Evolutionary conservation across 2,797 vertebrate genomes (phyloP).

Genomic region (Echiichthys vipera): DNA sequence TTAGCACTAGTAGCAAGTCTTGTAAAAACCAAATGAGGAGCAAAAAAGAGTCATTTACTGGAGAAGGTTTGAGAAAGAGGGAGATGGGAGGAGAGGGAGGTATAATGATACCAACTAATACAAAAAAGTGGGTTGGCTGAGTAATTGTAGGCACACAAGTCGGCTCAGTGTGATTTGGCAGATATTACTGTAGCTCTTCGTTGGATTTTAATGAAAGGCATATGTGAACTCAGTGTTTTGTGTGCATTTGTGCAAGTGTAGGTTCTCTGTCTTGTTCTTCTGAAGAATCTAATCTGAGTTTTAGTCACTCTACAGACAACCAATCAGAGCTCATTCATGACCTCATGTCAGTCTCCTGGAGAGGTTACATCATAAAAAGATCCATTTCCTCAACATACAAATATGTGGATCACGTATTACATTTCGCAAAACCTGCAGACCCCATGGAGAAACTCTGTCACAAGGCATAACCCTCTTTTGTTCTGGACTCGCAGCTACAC

Average conservation of each 20-base stretch:
- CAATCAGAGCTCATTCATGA: conserved; percentile 58
- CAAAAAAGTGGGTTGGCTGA: conserved; percentile 36
- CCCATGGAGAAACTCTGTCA: conserved; percentile 25
- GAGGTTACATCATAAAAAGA: conserved; percentile 67
- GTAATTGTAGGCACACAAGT: conserved; percentile 41
- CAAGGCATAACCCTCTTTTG: conserved; percentile 15
- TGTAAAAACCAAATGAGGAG: conserved; percentile 2
- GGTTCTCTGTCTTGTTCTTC: conserved; percentile 17
- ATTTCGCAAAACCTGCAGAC: conserved; percentile 52
- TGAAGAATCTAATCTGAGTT: conserved; percentile 49
- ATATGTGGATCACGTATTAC: conserved; percentile 60
- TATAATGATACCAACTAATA: conserved; percentile 27
- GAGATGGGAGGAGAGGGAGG: conserved; percentile 5
- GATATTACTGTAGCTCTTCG: conserved; percentile 45
- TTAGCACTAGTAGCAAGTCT: neutral
- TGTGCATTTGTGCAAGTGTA: conserved; percentile 26
- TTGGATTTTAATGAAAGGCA: conserved; percentile 67
- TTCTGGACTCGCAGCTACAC: conserved; percentile 11
- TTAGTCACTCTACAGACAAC: conserved; percentile 34
- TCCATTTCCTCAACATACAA: conserved; percentile 66
- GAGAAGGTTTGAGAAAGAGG: conserved; percentile 14
- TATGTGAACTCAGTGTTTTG: conserved; percentile 22
- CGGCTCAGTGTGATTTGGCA: conserved; percentile 49
- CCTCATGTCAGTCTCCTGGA: conserved; percentile 67
- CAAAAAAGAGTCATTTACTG: conserved; percentile 11